Evolutionary conservation across 1,140 invertebrate species (phyloP), one percentile per base, ranked within the genome.

Genomic region (Epicauta chinensis): DNA sequence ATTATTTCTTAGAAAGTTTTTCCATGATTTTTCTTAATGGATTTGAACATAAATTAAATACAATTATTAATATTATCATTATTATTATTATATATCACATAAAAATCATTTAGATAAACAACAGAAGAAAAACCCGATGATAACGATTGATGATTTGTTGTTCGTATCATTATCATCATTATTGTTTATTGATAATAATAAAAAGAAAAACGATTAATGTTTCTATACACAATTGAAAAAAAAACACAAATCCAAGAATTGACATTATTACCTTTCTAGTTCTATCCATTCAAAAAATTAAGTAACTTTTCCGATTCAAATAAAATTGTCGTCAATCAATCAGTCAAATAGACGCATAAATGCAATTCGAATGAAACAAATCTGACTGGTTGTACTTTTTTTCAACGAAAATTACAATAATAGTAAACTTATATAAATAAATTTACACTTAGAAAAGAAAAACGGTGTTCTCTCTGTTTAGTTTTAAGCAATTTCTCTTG

Each of bases 71-170:
- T 49, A 56, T 41, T 35, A 45, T 23, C 51, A 55, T 57, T 51
- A 51, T 44, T 57, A 30, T 55, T 40, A 42, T 42, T 47, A 47
- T 36, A 55, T 55, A 53, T 59, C 49, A 61, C 55, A 61, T 61
- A 55, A 56, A 59, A 61, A 53, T 58, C 57, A 61, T 58, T 23
- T 23, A 53, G 36, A 51, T 43, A 36, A 40, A 44, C 55, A 56
- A 60, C 52, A 53, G 55, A 46, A 37, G 34, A 44, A 44, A 37
- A 62, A 55, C 53, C 57, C 43, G 30, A 57, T 47, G 39, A 31
- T 48, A 53, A 58, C 58, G 56, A 61, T 38, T 54, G 23, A 23
- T 23, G 23, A 23, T 1, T 23, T 23, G n/a, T n/a, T n/a, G n/a
- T 23, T 5, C 4, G 23, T 5, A 23, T 23, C 23, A n/a, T n/a